Evolutionary conservation across 2,888 invertebrate species (phyloP).

Genomic region (Andrena trimmerana): DNA sequence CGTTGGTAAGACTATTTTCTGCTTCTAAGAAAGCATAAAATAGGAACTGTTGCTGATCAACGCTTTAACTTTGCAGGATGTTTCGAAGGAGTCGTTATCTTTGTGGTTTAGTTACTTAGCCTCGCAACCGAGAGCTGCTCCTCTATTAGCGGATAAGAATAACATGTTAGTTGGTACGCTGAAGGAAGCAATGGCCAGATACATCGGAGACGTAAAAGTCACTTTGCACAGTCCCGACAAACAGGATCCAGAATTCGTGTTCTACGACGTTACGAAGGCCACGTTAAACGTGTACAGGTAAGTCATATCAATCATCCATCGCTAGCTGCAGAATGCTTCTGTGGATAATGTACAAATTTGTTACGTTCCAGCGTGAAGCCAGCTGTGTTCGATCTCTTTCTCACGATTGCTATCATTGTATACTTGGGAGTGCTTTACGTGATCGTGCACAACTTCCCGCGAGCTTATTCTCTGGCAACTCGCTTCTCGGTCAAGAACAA

Average conservation of each 20-base stretch:
- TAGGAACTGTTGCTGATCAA: background rate
- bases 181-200: constrained; percentile 90
- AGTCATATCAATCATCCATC: constrained; percentile 48
- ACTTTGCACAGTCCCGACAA: constrained; percentile 91
- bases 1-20: constrained; percentile 88
- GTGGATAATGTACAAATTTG: constrained; percentile 31
- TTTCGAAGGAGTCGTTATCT: constrained; percentile 90
- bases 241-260: constrained; percentile 96
- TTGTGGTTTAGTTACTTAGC: constrained; percentile 92
- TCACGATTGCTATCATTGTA: constrained; percentile 93
- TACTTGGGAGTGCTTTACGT: constrained; percentile 96
- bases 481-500: constrained; percentile 80
- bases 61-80: constrained; percentile 87
- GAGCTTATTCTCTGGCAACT: constrained; percentile 88
- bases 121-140: constrained; percentile 91
- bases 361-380: constrained; percentile 94
- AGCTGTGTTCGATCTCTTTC: constrained; percentile 98
- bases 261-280: constrained; percentile 94
- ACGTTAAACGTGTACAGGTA: constrained; percentile 95
- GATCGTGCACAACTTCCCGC: constrained; percentile 90
- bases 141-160: constrained; percentile 89
- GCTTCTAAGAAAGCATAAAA: background rate
- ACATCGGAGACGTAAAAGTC: constrained; percentile 91
- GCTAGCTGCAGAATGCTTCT: background rate
- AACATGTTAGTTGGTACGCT: constrained; percentile 90